Conservation (phyloP, 1,140 invertebrate species). For the Drosophila littoralis region DNA sequence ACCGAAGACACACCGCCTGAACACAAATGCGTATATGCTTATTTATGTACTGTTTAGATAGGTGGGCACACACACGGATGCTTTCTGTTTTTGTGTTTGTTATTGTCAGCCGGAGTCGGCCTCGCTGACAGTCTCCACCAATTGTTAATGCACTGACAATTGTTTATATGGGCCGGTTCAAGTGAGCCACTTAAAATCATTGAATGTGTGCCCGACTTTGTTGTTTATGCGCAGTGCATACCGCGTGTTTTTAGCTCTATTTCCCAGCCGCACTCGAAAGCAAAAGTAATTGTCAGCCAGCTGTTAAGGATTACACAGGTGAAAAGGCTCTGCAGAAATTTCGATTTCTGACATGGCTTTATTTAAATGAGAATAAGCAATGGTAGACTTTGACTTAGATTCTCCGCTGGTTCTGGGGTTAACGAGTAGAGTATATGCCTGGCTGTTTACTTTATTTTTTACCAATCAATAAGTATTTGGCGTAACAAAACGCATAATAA, state of each 20-base stretch:
- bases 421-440: too few species aligned
- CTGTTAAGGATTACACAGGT: too few species aligned
- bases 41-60: neutral
- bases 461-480: too few species aligned
- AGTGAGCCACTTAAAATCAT: neutral
- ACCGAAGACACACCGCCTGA: neutral
- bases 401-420: too few species aligned
- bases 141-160: conserved; percentile 75
- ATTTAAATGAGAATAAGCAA: too few species aligned
- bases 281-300: too few species aligned
- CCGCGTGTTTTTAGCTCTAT: neutral
- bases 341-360: too few species aligned
- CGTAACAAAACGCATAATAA: too few species aligned
- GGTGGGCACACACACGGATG: neutral
- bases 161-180: conserved; percentile 44
- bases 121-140: conserved; percentile 15
- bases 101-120: neutral
- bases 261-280: neutral
- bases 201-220: neutral
- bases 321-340: too few species aligned
- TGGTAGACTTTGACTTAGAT: too few species aligned
- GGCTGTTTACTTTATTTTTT: too few species aligned
- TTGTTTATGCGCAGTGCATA: too few species aligned
- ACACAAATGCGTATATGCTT: neutral
- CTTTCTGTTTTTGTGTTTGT: neutral